Base-by-base conservation (phyloP, 2,113 vertebrate genomes). In the Psittacus erithacus region DNA sequence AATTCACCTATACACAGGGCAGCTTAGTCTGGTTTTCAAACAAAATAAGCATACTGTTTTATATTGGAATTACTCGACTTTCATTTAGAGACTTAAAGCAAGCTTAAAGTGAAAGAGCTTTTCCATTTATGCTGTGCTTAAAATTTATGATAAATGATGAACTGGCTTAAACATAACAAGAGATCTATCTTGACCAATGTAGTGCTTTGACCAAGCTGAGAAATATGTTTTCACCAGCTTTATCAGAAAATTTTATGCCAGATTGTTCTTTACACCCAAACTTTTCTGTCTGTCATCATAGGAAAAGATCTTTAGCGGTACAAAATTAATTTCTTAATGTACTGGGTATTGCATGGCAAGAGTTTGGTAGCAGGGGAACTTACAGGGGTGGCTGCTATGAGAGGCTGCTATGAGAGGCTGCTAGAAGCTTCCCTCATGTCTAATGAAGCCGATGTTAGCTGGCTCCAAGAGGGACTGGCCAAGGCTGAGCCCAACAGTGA, bases 401-500 rank as follows among this genome's bases (percentile, higher is more conserved):
- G 10, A 55, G 62, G 27, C 10, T 55, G 7, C 55, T 60, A 46
- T 19, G 44, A 33, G 10, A 55, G 62, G 27, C 10, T 55, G 7
- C 55, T 60, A 46, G n/a, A 78, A 73, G 24, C 8, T 75, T 79
- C 17, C 3, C 7, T 14, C 8, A 5, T 15, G 50, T 35, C 44
- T 4, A 5, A 8, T 1, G 27, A 35, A 71, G 17, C 14, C 44
- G 31, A 2, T 16, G 17, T 9, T 39, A 53, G 39, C 7, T 0
- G 0, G 4, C 39, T 59, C 13, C 15, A 53, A 41, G 49, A 12
- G 4, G 3, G 57, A 20, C 19, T 1, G 31, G 31, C 35, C 2
- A 0, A 44, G 19, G 7, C 4, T 0, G 0, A 65, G 33, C 5
- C 41, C 6, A 38, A 35, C 44, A 62, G 17, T 3, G 4, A 28